Percentiles rank a stretch among this genome's conserved stretches.
These are phyloP conservation scores for Octomys mimax DNA, from an alignment of 2,797 vertebrate species.

Conservation along the genomic window DNA sequence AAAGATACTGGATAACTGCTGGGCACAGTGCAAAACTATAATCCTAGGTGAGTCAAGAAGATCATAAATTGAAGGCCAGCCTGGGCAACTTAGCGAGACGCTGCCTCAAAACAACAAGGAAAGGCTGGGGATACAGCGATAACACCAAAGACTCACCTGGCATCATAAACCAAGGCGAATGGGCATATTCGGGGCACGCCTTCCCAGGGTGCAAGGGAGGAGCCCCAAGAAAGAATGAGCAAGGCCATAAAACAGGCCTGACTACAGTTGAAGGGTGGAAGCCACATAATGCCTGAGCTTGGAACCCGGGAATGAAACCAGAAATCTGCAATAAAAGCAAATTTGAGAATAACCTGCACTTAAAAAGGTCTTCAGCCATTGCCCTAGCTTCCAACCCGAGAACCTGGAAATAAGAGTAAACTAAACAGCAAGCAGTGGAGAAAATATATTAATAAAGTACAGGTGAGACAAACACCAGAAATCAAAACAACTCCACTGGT, in stretches of 20 bases:
- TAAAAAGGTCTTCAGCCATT: neutral
- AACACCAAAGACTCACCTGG: neutral
- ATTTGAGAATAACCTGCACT: neutral
- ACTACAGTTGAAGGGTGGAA: neutral
- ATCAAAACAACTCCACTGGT: neutral
- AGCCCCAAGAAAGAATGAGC: neutral
- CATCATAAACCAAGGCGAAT: neutral
- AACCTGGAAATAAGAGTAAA: neutral
- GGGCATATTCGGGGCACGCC: neutral
- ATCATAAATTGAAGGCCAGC: neutral
- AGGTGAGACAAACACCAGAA: neutral
- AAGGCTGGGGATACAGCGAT: neutral
- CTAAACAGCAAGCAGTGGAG: neutral
- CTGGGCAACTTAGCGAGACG: neutral
- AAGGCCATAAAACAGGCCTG: neutral
- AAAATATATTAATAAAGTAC: neutral
- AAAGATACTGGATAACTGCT: neutral
- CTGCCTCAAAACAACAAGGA: neutral
- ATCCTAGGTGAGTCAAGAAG: neutral
- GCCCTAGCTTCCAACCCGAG: neutral
- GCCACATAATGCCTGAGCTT: neutral
- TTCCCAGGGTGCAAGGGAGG: too few relatives aligned
- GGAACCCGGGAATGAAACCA: neutral
- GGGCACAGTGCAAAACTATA: neutral
- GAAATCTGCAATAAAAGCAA: neutral